These are phyloP conservation scores for Troides helena DNA, from an alignment of 2,888 invertebrate species.

Conservation along the genomic window DNA sequence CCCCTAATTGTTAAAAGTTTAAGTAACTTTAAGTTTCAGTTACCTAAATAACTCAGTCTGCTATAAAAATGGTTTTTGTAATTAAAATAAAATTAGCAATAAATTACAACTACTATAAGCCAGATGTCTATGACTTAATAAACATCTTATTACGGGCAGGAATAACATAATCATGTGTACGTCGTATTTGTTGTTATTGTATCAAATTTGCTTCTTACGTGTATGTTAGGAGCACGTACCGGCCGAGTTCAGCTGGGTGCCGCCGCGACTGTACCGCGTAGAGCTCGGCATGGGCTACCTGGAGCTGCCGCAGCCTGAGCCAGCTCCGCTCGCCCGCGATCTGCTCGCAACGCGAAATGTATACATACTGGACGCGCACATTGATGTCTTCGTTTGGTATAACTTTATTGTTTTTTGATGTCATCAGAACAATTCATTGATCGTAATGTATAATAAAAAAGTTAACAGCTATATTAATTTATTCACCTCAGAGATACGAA, in stretches of 20 bases:
- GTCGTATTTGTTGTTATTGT: background rate
- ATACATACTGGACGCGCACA: conserved; percentile 96
- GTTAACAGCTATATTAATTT: no score
- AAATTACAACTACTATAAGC: no score
- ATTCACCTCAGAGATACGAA: no score
- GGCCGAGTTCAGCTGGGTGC: conserved; percentile 81
- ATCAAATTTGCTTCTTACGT: background rate
- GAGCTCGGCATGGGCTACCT: conserved; percentile 99
- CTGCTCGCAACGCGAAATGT: conserved; percentile 94
- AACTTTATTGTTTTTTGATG: conserved; percentile 31
- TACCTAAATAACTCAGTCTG: no score
- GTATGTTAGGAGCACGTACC: conserved; percentile 84
- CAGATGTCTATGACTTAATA: no score
- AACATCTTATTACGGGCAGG: no score
- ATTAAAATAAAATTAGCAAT: no score
- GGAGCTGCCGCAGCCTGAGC: conserved; percentile 96
- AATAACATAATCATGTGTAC: background rate
- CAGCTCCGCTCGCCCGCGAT: conserved; percentile 85
- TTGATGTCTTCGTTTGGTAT: conserved; percentile 97
- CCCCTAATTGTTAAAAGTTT: no score
- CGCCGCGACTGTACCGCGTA: conserved; percentile 94
- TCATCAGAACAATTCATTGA: background rate
- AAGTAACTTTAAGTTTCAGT: no score
- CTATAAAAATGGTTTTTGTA: no score
- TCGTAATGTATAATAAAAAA: background rate